Evolutionary conservation across 2,888 invertebrate species (phyloP), one percentile per base, ranked within the genome.

Genomic region (Drosophila longiperda): DNA sequence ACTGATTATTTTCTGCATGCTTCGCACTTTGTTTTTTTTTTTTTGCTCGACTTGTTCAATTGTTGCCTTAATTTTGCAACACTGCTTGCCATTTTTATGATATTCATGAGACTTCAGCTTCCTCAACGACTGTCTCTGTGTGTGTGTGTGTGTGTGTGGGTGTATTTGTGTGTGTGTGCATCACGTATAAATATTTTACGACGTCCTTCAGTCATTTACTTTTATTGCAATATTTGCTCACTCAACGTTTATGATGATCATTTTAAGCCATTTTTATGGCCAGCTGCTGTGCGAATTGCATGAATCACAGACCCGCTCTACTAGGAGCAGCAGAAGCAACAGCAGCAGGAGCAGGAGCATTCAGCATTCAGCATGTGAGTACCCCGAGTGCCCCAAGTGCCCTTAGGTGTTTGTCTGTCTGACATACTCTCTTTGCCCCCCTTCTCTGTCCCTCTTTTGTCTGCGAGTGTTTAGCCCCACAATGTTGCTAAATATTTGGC

Each of bases 201-300:
- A 91, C 84, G 92, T 91, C 91, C 91, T 90, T 90, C 90, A 89
- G 87, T 92, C 89, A 91, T 91, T 91, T 91, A 92, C 90, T 92
- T 93, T 93, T 92, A 93, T 93, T 92, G 91, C 92, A 92, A 91
- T 91, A 92, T 92, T 92, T 92, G 92, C 92, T 91, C 92, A 92
- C 92, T 92, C 92, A 92, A 91, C 91, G 90, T 92, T 92, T 92
- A 92, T 92, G 92, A 92, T 92, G 92, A 92, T 93, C 92, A 92
- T 92, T 93, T 93, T 91, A 92, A 92, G 92, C 91, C 91, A 91
- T 91, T 92, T 92, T 93, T 92, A 93, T 92, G 92, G 83, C 80
- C 87, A 86, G 75, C 80, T 83, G 82, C 66, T 79, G 80, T 66
- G 80, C 76, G 78, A 76, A 90, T 88, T 90, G 91, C 89, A 91